These are phyloP conservation scores for Bos indicus DNA, from an alignment of 2,113 vertebrate genomes.

Conservation along the genomic window DNA sequence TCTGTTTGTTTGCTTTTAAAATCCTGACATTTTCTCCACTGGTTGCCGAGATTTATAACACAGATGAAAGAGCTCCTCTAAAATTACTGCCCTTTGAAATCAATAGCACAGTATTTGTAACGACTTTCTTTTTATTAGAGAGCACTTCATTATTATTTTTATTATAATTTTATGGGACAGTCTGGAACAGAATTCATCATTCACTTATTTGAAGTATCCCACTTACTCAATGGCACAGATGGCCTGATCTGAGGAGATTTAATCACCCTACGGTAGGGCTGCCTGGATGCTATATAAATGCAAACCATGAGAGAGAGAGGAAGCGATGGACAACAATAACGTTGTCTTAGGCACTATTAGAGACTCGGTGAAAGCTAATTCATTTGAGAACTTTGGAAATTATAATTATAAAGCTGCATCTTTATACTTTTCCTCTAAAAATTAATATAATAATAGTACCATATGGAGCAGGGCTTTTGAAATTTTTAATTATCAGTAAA, in stretches of 20 bases:
- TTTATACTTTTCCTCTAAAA: conserved; percentile 35
- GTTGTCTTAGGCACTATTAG: background rate
- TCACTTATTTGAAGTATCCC: conserved; percentile 66
- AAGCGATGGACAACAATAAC: background rate
- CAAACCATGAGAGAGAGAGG: background rate
- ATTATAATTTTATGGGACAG: conserved; percentile 72
- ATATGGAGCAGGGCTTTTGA: background rate
- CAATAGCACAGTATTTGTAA: conserved; percentile 74
- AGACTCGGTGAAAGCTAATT: background rate
- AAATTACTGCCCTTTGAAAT: conserved; percentile 75
- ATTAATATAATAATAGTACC: background rate
- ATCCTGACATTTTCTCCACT: conserved; percentile 73
- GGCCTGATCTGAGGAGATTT: conserved; percentile 43
- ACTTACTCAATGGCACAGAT: conserved; percentile 47
- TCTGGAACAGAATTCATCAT: conserved; percentile 67
- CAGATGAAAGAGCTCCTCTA: conserved; percentile 63
- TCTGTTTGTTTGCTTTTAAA: conserved; percentile 70
- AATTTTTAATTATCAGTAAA: background rate
- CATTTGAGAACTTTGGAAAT: background rate
- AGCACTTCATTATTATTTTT: conserved; percentile 75
- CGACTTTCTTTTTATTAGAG: conserved; percentile 75
- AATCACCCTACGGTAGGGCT: conserved; percentile 10
- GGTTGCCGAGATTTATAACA: conserved; percentile 71
- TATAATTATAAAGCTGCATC: background rate
- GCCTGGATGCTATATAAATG: background rate